Base-by-base conservation (phyloP, 2,888 invertebrate species). In the Chydorus sphaericus region DNA sequence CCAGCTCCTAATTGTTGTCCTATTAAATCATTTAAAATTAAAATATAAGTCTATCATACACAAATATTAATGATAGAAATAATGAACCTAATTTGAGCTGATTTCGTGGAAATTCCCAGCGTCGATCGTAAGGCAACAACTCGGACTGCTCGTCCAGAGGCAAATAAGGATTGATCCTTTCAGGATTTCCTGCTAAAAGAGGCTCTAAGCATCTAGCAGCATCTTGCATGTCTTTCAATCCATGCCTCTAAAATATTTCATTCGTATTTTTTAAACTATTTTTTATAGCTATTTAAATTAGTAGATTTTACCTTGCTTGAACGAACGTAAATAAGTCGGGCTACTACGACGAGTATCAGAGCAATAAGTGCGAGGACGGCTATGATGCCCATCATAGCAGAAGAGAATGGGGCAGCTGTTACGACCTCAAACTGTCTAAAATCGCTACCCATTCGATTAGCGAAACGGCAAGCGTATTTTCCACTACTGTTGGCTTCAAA, bases 121-220 rank as follows among this genome's bases (percentile, higher is more conserved):
- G 66, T 62, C 79, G 80, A 67, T 93, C 84, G 62, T 96, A 96
- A 0, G 94, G 92, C 58, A 96, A 71, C n/a, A 92, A 73, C 63
- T 92, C 90, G 0, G 92, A 91, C 73, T 96, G 96, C 65, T 93
- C 92, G 60, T 90, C 87, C 1, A 94, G 77, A 0, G 87, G 86
- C 49, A 92, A 68, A 2, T 90, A 88, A 0, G 91, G 91, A 71
- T 94, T 92, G 20, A 93, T 73, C 56, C 81, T 81, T 59, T 83
- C 84, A 1, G 83, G 71, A 6, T 81, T 82, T 3, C 90, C 90
- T 64, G 44, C 44, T 2, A 44, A 20, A 1, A 44, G 10, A 20
- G 44, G 44, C 26, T 23, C 44, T 28, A 44, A 26, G 11, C 23
- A 11, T 23, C 28, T 44, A 28, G 44, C 44, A 23, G 28, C 28